Base-by-base conservation (phyloP, 1,140 invertebrate genomes). In the Portunus trituberculatus region DNA sequence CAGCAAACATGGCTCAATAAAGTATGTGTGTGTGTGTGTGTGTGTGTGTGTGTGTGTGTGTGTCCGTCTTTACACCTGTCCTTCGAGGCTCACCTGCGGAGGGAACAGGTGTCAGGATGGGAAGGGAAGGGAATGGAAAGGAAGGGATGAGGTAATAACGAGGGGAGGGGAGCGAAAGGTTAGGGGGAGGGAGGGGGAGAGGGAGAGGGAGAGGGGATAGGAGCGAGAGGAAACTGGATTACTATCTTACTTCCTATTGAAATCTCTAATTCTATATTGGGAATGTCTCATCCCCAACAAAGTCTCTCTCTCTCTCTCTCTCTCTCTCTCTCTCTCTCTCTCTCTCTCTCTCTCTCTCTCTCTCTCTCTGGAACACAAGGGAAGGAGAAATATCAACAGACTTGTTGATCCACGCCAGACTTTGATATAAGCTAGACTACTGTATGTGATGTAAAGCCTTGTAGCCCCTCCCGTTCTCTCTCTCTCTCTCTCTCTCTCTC, bases 31-130 rank as follows among this genome's bases (percentile, higher is more conserved):
- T 67, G 48, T 28, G 46, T 91, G 46, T 91, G 46, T 59, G 46
- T 67, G 90, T 91, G 90, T 67, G 90, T 67, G 90, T 59, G 48
- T 59, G 48, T 67, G 48, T 28, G 46, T 91, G 14, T 67, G 90
- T 59, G 16, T 59, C 8, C 29, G 16, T 59, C 8, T 16, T 20
- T 67, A 4, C n/a, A 59, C 67, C 67, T 82, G 52, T 59, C 8
- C 52, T 59, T 59, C 52, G 52, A 59, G 52, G 52, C 52, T 59
- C 52, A 59, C 52, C 52, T 59, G 10, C 12, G 52, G 52, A 59
- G 52, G 52, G 52, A 59, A 20, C 52, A 86, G 83, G 83, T 86
- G 32, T 28, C 10, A 59, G 52, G 52, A 59, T 4, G 52, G 52
- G 52, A 59, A 25, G 28, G 12, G 25, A 25, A 86, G 83, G 83